Evolutionary conservation across 2,113 vertebrate species (phyloP), one percentile per base, ranked within the genome.

Genomic region (Syngnathoides biaculeatus): DNA sequence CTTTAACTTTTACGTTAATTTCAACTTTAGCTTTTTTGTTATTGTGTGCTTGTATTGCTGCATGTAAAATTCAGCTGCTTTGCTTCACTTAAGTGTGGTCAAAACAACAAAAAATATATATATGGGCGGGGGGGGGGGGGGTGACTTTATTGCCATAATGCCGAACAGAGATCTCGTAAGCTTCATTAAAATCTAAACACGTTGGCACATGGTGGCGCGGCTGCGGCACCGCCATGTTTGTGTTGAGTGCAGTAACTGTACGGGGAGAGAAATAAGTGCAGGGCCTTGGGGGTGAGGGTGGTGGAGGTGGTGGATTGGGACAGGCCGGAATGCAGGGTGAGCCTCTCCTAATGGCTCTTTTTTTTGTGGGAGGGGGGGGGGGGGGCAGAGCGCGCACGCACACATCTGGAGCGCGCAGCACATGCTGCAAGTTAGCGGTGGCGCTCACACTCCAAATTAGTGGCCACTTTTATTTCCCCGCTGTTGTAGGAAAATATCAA

Each of bases 401-500:
- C 91, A 92, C 92, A 92, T 92, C 89, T 92, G 92, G 89, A 89
- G 81, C 85, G 89, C 89, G 85, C 87, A 79, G 88, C 91, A 89
- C 87, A 90, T 91, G 91, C 88, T 89, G 87, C 89, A 91, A 90
- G 89, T 89, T 91, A 91, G 87, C 88, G 85, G 87, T 90, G 87
- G 89, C 86, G 88, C 89, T 92, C 86, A 84, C 90, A 91, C 88
- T 90, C 90, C 90, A 92, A 93, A 92, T 92, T 92, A 92, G 92
- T 91, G 91, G 92, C 87, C 75, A 93, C 90, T 91, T 92, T 92
- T 92, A 91, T 92, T 92, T 89, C 89, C 88, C 90, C 80, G 89
- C 92, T 91, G 91, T 89, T 90, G 91, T 90, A 91, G 91, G 91
- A 92, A 92, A 92, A 92, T 91, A 92, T 93, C 89, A 91, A 92